Evolutionary conservation across 1,140 invertebrate genomes (phyloP), one percentile per base, ranked within the genome.

Genomic region (Andricus grossulariae): DNA sequence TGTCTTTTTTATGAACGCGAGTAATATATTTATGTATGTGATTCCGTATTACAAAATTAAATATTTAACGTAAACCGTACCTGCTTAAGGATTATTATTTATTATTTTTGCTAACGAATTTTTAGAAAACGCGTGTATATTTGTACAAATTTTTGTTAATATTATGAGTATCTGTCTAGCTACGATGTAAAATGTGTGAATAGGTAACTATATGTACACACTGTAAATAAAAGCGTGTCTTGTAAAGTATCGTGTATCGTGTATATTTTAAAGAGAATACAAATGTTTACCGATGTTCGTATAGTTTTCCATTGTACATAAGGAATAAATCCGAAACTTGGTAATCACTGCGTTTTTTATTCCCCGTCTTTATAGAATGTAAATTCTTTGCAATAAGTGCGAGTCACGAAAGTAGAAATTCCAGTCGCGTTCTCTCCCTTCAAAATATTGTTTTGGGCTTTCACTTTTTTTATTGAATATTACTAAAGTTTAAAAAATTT

Each of bases 61-160:
- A 83, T 84, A 81, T 72, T 85, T 80, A 83, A 84, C 83, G 60
- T 85, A 81, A 88, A 88, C 82, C 84, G 89, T 90, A 90, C 88
- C 90, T 91, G 90, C 83, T 85, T 87, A 86, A 91, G 86, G 87
- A 88, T 86, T 89, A 89, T 85, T 90, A 90, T 90, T 90, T 88
- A 88, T 90, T 88, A 85, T 88, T 77, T 83, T 83, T 80, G 84
- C 84, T 83, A 84, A 84, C 76, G 81, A 81, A 81, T 83, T 78
- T 74, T 78, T 75, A 72, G 66, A 79, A 75, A 51, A 80, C 80
- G 77, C 81, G 82, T 91, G 90, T 91, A 90, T 90, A 91, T 90
- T 90, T 91, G 90, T 91, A 91, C 85, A 89, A 85, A 88, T 83
- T 80, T 50, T 83, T 85, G 77, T 84, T 88, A 83, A 85, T 84